Percentiles rank a stretch among this genome's conserved stretches.
Evolutionary conservation across 2,888 invertebrate genomes (phyloP).

Genomic region (Microplitis manilae): DNA sequence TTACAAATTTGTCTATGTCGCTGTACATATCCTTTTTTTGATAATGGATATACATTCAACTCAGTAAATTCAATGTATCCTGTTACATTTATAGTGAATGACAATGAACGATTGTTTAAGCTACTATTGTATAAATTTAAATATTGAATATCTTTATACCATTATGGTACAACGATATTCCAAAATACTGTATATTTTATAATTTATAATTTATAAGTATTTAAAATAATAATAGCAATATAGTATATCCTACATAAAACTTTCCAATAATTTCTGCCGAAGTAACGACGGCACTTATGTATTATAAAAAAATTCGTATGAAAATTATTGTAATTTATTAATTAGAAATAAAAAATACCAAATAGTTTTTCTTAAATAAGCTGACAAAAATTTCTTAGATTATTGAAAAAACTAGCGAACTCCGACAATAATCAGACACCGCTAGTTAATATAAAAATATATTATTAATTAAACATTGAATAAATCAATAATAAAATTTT

Average conservation of each 20-base stretch:
- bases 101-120: neutral
- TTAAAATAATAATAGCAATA: neutral
- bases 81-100: slow-evolving; percentile 6
- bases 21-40: slow-evolving; percentile 28
- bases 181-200: neutral
- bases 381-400: slow-evolving; percentile 17
- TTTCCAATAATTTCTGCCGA: neutral
- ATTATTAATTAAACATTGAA: slow-evolving; percentile 8
- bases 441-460: slow-evolving; percentile 7
- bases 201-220: neutral
- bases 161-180: neutral
- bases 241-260: neutral
- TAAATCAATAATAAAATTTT: slow-evolving; percentile 8
- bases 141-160: neutral
- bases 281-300: neutral
- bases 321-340: neutral
- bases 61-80: neutral
- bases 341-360: neutral
- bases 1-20: slow-evolving; percentile 7
- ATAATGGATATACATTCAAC: slow-evolving; percentile 16
- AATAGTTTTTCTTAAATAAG: slow-evolving; percentile 3
- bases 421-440: slow-evolving; percentile 44
- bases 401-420: slow-evolving; percentile 35
- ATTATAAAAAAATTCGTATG: neutral
- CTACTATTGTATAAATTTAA: slow-evolving; percentile 9